These are phyloP conservation scores for Cathartes aura DNA, from an alignment of 2,113 vertebrate genomes.

Conservation along the genomic window DNA sequence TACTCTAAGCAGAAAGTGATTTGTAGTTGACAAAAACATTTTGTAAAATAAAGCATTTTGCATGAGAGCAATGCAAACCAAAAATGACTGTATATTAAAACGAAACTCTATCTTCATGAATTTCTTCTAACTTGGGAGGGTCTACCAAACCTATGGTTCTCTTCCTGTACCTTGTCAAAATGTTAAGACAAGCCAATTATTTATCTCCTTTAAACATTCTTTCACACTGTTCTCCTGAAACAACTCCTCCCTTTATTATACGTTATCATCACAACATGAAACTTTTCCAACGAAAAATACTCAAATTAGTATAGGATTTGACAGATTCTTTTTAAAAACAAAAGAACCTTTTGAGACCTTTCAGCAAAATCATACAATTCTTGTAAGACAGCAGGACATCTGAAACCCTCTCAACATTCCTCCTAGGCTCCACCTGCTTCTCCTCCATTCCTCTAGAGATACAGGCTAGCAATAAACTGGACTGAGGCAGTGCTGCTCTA, in stretches of 20 bases:
- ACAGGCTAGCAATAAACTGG: not conserved
- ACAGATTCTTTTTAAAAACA: not conserved
- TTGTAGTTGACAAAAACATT: not conserved
- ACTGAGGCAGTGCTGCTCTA: not conserved
- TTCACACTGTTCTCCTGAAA: not conserved
- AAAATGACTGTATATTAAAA: not conserved
- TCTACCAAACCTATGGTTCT: not conserved
- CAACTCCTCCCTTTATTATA: not conserved
- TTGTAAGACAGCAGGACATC: not conserved
- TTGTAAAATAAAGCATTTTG: not conserved
- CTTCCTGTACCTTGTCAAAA: not conserved
- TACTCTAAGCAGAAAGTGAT: not conserved
- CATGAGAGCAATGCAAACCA: not conserved
- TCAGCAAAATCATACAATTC: not conserved
- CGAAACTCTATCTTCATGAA: not conserved
- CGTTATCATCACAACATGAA: not conserved
- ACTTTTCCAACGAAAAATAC: not conserved
- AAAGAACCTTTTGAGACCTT: not conserved
- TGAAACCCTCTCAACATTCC: not conserved
- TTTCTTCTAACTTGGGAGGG: not conserved
- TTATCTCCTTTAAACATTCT: slow-evolving; percentile 11
- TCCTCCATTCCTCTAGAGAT: not conserved
- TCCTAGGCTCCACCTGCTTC: not conserved
- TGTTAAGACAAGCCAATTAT: not conserved
- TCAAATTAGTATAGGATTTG: not conserved